phyloP scores from a whole-genome alignment of 2,888 invertebrate genomes.

The Drosophila affinis region DNA sequence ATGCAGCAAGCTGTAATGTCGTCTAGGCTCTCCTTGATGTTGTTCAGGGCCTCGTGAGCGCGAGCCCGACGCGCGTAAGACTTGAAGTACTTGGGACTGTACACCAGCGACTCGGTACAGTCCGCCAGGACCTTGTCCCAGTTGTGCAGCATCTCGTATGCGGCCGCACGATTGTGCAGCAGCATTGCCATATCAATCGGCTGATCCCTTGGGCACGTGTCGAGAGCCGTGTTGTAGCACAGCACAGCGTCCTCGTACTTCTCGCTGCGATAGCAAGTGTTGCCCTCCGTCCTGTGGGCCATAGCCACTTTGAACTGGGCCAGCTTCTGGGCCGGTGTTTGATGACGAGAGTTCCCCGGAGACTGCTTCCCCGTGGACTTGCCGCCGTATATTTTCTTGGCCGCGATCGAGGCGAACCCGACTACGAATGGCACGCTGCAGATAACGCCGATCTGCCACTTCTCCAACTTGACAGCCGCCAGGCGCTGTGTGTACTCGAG shows the following conservation, averaged over 20 bases:
- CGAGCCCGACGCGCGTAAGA: constrained; percentile 93
- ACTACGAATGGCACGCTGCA: neutral
- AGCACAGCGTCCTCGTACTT: constrained; percentile 96
- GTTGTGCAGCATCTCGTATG: constrained; percentile 95
- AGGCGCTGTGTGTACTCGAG: neutral
- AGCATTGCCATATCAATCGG: constrained; percentile 92
- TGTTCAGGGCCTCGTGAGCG: constrained; percentile 91
- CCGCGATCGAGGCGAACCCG: neutral
- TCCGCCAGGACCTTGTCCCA: constrained; percentile 93
- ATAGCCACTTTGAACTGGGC: constrained; percentile 90
- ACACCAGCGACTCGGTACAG: constrained; percentile 92
- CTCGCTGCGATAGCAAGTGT: constrained; percentile 91
- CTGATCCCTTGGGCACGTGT: constrained; percentile 91
- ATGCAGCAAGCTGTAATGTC: constrained; percentile 97
- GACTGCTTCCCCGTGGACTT: constrained; percentile 84
- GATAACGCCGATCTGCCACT: neutral
- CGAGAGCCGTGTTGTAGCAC: constrained; percentile 96
- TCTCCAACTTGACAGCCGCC: neutral
- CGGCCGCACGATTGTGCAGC: constrained; percentile 97
- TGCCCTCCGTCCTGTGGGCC: constrained; percentile 93
- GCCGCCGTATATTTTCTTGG: neutral
- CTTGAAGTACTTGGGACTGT: constrained; percentile 94
- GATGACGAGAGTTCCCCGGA: no score
- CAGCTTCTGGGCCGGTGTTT: constrained; percentile 76
- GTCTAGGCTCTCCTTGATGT: constrained; percentile 92